phyloP scores from a whole-genome alignment of 1,140 invertebrate genomes.

The Cheumatopsyche charites region DNA sequence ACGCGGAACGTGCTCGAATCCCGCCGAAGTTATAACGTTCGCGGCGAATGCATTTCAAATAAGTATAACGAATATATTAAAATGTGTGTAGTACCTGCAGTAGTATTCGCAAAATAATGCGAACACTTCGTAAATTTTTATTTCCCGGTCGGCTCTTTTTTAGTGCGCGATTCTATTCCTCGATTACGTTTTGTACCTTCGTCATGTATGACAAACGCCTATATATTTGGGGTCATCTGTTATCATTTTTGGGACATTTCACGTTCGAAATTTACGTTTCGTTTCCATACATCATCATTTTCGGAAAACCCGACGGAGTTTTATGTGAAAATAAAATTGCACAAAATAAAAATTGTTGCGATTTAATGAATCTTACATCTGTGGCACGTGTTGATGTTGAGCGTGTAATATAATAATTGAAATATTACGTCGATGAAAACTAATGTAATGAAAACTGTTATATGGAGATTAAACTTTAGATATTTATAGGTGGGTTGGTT shows the following conservation, averaged over 20 bases:
- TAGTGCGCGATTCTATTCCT: not conserved
- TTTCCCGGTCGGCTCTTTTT: not conserved
- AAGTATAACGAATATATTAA: too few species aligned
- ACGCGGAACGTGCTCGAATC: too few species aligned
- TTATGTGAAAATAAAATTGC: slow-evolving; percentile 15
- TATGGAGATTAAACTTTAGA: too few species aligned
- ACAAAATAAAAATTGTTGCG: not conserved
- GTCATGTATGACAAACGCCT: slow-evolving; percentile 25
- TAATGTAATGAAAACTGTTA: too few species aligned
- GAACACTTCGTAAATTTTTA: not conserved
- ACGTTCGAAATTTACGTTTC: slow-evolving; percentile 26
- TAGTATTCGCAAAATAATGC: too few species aligned
- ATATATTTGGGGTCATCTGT: slow-evolving; percentile 25
- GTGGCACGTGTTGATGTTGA: too few species aligned
- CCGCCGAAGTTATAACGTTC: too few species aligned
- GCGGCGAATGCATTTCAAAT: too few species aligned
- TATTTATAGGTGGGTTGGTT: too few species aligned
- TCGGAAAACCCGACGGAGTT: slow-evolving; percentile 6
- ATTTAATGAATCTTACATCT: too few species aligned
- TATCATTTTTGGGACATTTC: slow-evolving; percentile 22
- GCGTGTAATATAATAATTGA: too few species aligned
- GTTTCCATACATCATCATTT: slow-evolving; percentile 28
- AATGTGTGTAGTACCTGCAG: not conserved
- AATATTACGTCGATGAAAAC: too few species aligned
- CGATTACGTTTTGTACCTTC: slow-evolving; percentile 25